A percentile compares a stretch with the other conserved stretches of the same genome.
phyloP scores from a whole-genome alignment of 2,888 invertebrate species.

The Drosophila fungiperda region DNA sequence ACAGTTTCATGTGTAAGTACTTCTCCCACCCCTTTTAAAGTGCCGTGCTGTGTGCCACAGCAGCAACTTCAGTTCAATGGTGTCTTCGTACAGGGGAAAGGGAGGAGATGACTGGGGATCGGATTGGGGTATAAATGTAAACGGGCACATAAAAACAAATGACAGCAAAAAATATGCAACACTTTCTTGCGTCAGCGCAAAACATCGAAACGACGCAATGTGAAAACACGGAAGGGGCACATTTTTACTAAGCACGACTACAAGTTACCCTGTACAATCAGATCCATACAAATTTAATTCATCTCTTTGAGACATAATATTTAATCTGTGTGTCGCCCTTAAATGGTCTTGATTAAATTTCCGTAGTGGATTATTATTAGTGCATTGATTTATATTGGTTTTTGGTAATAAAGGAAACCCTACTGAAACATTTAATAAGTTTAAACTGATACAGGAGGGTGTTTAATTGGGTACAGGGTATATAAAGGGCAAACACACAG shows the following conservation, averaged over 20 bases:
- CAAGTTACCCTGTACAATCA: not conserved
- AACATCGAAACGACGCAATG: conserved; percentile 24
- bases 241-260: not conserved
- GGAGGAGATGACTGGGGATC: not conserved
- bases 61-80: conserved; percentile 43
- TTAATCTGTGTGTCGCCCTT: not conserved
- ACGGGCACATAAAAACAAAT: conserved; percentile 70
- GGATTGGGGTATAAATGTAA: conserved; percentile 32
- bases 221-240: conserved; percentile 2
- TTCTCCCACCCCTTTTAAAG: conserved; percentile 8
- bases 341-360: not conserved
- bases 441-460: not conserved
- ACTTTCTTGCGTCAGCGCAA: conserved; percentile 66
- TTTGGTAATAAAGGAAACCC: not conserved
- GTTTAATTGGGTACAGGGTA: not conserved
- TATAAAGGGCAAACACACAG: not conserved
- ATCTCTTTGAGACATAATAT: not conserved
- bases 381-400: not conserved
- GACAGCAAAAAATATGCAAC: conserved; percentile 67
- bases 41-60: conserved; percentile 3
- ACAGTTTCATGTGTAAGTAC: conserved; percentile 11
- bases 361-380: not conserved
- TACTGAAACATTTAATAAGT: too few relatives aligned
- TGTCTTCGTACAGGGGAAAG: not conserved
- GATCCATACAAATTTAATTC: not conserved